These are phyloP conservation scores for Callimorpha dominula DNA, from an alignment of 2,888 invertebrate species.

Conservation along the genomic window DNA sequence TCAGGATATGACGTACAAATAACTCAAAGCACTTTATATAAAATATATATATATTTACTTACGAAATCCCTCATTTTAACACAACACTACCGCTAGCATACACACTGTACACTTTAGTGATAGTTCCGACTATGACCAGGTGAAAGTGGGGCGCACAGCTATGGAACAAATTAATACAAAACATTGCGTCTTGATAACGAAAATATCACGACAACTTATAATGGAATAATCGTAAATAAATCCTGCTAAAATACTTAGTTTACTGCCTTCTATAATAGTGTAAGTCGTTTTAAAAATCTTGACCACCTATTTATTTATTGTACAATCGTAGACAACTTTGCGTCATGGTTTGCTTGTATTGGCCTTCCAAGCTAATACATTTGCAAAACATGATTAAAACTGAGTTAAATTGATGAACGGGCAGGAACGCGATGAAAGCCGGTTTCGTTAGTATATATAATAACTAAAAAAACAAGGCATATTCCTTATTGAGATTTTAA, in stretches of 20 bases:
- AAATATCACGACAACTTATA: slow-evolving; percentile 34
- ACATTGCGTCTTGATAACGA: slow-evolving; percentile 34
- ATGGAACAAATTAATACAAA: slow-evolving; percentile 52
- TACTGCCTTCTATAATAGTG: no score
- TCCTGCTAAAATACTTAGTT: not conserved
- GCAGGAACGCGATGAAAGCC: no score
- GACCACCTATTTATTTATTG: no score
- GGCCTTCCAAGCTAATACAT: no score
- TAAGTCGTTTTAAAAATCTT: no score
- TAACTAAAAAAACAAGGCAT: no score
- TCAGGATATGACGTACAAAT: not conserved
- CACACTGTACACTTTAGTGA: slow-evolving; percentile 41
- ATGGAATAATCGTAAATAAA: slow-evolving; percentile 21
- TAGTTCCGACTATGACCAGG: slow-evolving; percentile 60
- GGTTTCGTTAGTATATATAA: no score
- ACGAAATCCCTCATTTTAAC: slow-evolving; percentile 62
- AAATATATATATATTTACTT: slow-evolving; percentile 45
- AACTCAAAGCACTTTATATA: not conserved
- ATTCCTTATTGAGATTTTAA: no score
- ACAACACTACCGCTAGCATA: slow-evolving; percentile 33
- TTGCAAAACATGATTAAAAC: no score
- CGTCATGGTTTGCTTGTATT: no score
- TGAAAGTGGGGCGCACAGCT: slow-evolving; percentile 69
- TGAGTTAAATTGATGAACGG: no score
- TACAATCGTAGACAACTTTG: no score